Percentiles rank a stretch among this genome's conserved stretches.
These are phyloP conservation scores for Psephotus haematonotus DNA, from an alignment of 2,113 vertebrate species.

Conservation along the genomic window DNA sequence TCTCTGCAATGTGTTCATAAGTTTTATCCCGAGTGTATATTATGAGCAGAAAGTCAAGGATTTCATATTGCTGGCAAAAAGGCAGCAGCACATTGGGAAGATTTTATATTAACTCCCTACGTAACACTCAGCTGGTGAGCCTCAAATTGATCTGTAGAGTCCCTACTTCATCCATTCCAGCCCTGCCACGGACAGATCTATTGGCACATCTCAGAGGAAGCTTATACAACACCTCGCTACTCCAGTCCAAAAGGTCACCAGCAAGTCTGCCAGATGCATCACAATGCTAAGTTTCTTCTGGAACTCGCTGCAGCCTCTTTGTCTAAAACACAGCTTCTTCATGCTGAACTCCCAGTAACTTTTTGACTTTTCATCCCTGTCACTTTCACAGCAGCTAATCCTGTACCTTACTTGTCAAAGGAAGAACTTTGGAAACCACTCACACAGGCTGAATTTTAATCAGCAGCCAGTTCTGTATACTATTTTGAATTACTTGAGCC, in stretches of 20 bases:
- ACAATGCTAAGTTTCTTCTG: neutral
- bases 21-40: conserved; percentile 13
- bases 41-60: conserved; percentile 14
- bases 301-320: neutral
- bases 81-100: neutral
- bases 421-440: neutral
- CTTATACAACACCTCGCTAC: neutral
- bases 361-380: neutral
- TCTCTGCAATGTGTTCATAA: neutral
- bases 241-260: neutral
- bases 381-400: neutral
- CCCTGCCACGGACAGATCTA: neutral
- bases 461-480: neutral
- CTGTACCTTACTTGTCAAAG: neutral
- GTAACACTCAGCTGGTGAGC: neutral
- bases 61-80: neutral
- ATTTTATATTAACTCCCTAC: neutral
- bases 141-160: neutral
- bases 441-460: neutral
- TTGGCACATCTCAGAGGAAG: neutral
- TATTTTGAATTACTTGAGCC: neutral
- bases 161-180: neutral
- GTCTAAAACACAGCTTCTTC: neutral
- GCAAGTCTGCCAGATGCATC: neutral
- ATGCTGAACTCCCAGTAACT: neutral